Evolutionary conservation across 2,888 invertebrate species (phyloP).

Genomic region (Macrosoma leucophasiata): DNA sequence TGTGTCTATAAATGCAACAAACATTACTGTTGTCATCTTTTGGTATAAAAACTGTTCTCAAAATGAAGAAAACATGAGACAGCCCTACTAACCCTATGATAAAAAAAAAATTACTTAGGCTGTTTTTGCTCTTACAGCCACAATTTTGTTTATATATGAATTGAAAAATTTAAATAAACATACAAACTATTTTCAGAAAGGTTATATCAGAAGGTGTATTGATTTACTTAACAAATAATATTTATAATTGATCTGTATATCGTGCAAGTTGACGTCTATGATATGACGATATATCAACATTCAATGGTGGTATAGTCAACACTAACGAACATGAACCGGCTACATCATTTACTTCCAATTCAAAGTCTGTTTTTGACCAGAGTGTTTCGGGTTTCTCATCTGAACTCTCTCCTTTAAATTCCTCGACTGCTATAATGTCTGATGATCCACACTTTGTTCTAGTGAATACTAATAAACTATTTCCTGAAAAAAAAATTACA

Average conservation of each 20-base stretch:
- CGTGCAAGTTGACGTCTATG: slow-evolving; percentile 37
- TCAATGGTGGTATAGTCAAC: slow-evolving; percentile 36
- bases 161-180: no score
- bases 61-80: no score
- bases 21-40: no score
- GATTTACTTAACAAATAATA: slow-evolving; percentile 8
- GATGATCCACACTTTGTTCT: slow-evolving; percentile 34
- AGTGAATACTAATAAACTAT: slow-evolving; percentile 45
- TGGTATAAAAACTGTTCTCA: no score
- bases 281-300: slow-evolving; percentile 34
- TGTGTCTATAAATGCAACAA: no score
- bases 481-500: slow-evolving; percentile 38
- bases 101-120: no score
- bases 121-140: no score
- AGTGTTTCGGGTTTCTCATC: slow-evolving; percentile 32
- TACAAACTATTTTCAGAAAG: background rate
- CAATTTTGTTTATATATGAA: no score
- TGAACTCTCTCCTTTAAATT: slow-evolving; percentile 27
- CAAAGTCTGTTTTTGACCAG: slow-evolving; percentile 30
- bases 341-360: slow-evolving; percentile 43
- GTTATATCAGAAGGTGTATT: no score
- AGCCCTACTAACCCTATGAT: no score
- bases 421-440: slow-evolving; percentile 42
- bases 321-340: slow-evolving; percentile 46
- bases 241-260: slow-evolving; percentile 27